phyloP scores from a whole-genome alignment of 2,888 invertebrate genomes.

The Sarcophaga variegata region DNA sequence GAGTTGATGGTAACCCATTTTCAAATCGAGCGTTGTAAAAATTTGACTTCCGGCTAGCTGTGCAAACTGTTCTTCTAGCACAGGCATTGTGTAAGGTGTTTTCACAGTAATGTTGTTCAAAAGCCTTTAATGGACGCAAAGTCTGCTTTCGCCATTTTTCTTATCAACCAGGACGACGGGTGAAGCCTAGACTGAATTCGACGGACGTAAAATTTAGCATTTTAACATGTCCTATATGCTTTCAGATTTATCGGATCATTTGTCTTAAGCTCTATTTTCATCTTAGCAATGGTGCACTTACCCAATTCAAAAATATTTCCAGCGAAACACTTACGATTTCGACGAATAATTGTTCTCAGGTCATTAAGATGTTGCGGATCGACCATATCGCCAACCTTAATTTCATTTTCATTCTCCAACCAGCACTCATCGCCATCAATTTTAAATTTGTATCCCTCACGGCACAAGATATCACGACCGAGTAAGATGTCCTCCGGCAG shows the following conservation, averaged over 20 bases:
- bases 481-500: no score
- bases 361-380: slow-evolving; percentile 1
- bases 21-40: slow-evolving; percentile 57
- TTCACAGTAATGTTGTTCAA: slow-evolving; percentile 4
- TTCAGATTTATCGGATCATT: slow-evolving; percentile 30
- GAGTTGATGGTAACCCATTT: slow-evolving; percentile 59
- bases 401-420: slow-evolving; percentile 23
- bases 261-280: slow-evolving; percentile 39
- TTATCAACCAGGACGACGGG: slow-evolving; percentile 4
- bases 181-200: background rate
- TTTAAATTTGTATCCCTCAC: slow-evolving; percentile 44
- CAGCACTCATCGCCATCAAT: slow-evolving; percentile 62
- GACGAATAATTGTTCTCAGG: slow-evolving; percentile 20
- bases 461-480: slow-evolving; percentile 56
- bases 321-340: slow-evolving; percentile 39
- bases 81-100: slow-evolving; percentile 23
- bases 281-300: slow-evolving; percentile 43
- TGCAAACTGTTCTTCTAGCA: slow-evolving; percentile 21
- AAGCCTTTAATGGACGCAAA: background rate
- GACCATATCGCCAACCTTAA: slow-evolving; percentile 2
- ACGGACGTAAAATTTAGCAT: slow-evolving; percentile 18
- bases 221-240: slow-evolving; percentile 21
- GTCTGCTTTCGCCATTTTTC: slow-evolving; percentile 11
- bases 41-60: slow-evolving; percentile 17
- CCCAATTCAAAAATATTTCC: slow-evolving; percentile 43